phyloP scores from a whole-genome alignment of 2,797 vertebrate species.

The Saxicola maurus region DNA sequence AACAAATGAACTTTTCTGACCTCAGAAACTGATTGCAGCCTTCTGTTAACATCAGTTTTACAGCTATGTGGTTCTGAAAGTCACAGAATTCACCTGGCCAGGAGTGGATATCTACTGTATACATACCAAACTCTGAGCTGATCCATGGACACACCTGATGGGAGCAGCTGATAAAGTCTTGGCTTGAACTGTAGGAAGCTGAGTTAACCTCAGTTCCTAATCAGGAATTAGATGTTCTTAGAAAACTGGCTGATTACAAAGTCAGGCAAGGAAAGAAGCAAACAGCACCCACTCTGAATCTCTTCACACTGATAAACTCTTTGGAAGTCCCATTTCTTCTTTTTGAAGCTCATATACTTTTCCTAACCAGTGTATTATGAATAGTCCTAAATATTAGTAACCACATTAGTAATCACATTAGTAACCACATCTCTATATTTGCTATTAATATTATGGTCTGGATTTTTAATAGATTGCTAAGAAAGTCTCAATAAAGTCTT shows the following conservation, averaged over 20 bases:
- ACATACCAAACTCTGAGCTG: not conserved
- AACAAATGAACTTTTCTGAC: not conserved
- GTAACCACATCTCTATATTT: not conserved
- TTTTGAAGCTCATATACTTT: not conserved
- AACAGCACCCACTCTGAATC: not conserved
- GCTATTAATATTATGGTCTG: not conserved
- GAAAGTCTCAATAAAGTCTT: not conserved
- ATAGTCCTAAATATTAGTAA: not conserved
- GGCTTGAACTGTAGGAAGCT: not conserved
- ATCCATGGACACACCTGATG: not conserved
- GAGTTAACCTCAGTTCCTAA: not conserved
- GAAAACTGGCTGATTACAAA: not conserved
- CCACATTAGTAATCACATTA: not conserved
- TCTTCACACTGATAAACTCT: not conserved
- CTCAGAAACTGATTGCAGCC: not conserved
- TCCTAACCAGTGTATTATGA: not conserved
- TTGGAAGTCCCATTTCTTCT: not conserved
- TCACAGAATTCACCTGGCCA: not conserved
- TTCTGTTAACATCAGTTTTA: not conserved
- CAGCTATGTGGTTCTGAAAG: not conserved
- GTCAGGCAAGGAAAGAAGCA: not conserved
- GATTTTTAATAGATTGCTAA: not conserved
- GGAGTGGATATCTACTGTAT: not conserved
- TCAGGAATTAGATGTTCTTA: not conserved
- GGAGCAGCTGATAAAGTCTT: not conserved